Evolutionary conservation across 2,797 vertebrate species (phyloP).

Genomic region (Hoplostethus atlanticus): DNA sequence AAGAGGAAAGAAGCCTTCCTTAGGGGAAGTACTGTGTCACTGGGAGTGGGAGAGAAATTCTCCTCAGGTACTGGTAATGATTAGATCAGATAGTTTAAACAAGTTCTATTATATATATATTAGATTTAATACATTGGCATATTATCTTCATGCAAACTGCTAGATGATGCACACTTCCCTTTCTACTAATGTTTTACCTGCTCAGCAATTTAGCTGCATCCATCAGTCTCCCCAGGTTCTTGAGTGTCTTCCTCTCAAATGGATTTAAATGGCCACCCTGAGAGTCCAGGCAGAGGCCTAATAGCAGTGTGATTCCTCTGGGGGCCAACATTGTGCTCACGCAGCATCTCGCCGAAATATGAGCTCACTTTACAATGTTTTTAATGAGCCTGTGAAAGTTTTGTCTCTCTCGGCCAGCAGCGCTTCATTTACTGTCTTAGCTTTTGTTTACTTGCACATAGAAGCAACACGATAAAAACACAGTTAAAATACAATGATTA

Average conservation of each 20-base stretch:
- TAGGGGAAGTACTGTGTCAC: constrained; percentile 78
- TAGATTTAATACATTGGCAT: constrained; percentile 5
- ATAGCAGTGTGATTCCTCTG: constrained; percentile 68
- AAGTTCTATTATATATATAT: neutral
- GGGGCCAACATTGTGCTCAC: constrained; percentile 47
- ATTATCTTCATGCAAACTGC: constrained; percentile 42
- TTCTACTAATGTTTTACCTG: constrained; percentile 62
- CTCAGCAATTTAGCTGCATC: constrained; percentile 71
- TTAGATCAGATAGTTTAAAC: constrained; percentile 12
- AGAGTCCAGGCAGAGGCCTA: constrained; percentile 75
- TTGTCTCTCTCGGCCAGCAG: constrained; percentile 1
- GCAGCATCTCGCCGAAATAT: constrained; percentile 58
- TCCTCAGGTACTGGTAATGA: constrained; percentile 83
- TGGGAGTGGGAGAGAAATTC: constrained; percentile 82
- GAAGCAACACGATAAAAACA: neutral
- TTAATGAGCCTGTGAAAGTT: constrained; percentile 58
- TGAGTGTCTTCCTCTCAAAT: constrained; percentile 65
- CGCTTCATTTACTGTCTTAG: neutral
- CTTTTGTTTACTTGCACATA: neutral
- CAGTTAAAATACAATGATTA: neutral
- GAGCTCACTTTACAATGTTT: constrained; percentile 49
- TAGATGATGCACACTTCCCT: constrained; percentile 46
- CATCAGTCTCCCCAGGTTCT: constrained; percentile 57
- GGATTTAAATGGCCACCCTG: constrained; percentile 76
- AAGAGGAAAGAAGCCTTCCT: constrained; percentile 83